Evolutionary conservation across 2,797 vertebrate species (phyloP).

Genomic region (Eulemur rubriventer): DNA sequence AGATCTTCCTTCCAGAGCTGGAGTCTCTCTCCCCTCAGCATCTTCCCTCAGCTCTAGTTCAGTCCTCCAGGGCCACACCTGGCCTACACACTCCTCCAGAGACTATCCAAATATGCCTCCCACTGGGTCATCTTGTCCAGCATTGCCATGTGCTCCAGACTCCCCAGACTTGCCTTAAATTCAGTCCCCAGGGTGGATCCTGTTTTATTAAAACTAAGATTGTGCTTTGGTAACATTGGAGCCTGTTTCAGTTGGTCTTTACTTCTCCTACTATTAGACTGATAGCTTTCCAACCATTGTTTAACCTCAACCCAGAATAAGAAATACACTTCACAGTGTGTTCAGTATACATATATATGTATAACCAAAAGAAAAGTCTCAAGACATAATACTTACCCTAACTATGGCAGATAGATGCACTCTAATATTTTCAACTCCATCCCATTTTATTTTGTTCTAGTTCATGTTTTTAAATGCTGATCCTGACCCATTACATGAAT

Average conservation of each 20-base stretch:
- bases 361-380: neutral
- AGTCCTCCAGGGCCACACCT: neutral
- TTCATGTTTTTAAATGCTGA: neutral
- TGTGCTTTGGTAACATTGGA: neutral
- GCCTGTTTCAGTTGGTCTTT: neutral
- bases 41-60: neutral
- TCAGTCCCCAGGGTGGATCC: neutral
- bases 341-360: neutral
- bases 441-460: neutral
- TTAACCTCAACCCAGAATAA: slow-evolving; percentile 4
- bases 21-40: neutral
- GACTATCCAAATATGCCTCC: neutral
- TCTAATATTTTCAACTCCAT: neutral
- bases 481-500: neutral
- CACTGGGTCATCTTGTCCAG: neutral
- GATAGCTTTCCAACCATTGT: neutral
- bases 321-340: neutral
- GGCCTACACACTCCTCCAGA: neutral
- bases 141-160: neutral
- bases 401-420: neutral
- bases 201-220: neutral
- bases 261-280: neutral
- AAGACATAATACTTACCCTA: neutral
- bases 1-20: neutral
- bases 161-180: neutral